Evolutionary conservation across 2,113 vertebrate species (phyloP), one percentile per base, ranked within the genome.

Genomic region (Ptilonorhynchus violaceus): DNA sequence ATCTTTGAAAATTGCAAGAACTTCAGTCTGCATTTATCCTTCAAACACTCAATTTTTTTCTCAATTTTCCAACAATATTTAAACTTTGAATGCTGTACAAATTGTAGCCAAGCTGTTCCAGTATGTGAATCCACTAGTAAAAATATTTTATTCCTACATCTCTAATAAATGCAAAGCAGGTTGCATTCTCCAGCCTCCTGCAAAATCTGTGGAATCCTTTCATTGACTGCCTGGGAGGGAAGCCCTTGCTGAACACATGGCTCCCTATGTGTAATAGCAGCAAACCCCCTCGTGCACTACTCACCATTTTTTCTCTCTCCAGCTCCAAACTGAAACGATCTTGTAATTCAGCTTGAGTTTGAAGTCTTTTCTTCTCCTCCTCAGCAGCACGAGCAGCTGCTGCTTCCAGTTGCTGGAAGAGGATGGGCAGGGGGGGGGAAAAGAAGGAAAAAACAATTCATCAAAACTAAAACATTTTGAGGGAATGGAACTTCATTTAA

Each of bases 261-360:
- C 27, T 77, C 64, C 1, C 55, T 13, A 1, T 10, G 13, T 42
- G 75, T 7, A 37, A 47, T 1, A 21, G 4, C 1, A 66, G 67
- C 78, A 67, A 52, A 91, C 79, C 9, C 1, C 3, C 42, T 69
- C 1, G 0, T 24, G 62, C 24, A 8, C 35, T 22, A 78, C 96
- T 97, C 94, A 99, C 99, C 97, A 98, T 98, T 96, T 99, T 99
- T 96, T 99, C 99, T 88, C 98, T 98, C 96, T 99, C 99, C 96
- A 99, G 98, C 95, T 99, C 99, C 31, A 96, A 92, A 93, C 95
- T 98, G 98, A 99, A 99, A 39, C 98, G 98, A 93, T 99, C 98
- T 96, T 99, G 99, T 10, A 99, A 98, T n/a, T 99, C 99, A 10
- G 98, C 98, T 78, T 99, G 99, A 47, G 99, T 99, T 97, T 99